Percentiles rank a stretch among this genome's conserved stretches.
These are phyloP conservation scores for Nematostella vectensis DNA, from an alignment of 92 coral and sea anemone genomes.

Conservation along the genomic window DNA sequence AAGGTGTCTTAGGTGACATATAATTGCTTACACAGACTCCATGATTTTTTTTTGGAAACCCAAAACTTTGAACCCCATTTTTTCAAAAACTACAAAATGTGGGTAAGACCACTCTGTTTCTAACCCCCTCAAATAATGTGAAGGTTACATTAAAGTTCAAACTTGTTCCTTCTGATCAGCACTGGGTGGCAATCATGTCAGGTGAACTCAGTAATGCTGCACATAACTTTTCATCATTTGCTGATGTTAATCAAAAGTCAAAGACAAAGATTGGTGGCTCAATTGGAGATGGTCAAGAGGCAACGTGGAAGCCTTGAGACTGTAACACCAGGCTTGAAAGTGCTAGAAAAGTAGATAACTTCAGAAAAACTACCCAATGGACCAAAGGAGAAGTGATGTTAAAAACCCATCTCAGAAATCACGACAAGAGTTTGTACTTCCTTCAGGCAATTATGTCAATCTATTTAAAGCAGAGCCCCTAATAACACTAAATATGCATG, in stretches of 20 bases:
- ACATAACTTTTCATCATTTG: conserved; percentile 47
- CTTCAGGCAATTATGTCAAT: conserved; percentile 52
- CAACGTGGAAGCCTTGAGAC: conserved; percentile 50
- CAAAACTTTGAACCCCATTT: not conserved
- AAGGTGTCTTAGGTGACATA: too few relatives aligned
- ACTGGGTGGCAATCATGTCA: conserved; percentile 53
- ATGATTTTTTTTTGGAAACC: not conserved
- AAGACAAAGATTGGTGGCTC: conserved; percentile 31
- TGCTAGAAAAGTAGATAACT: conserved; percentile 29
- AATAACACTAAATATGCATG: conserved; percentile 55
- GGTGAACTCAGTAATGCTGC: conserved; percentile 51
- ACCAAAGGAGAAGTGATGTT: too few relatives aligned
- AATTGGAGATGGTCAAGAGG: conserved; percentile 23
- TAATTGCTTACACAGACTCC: not conserved
- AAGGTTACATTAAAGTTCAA: conserved; percentile 19
- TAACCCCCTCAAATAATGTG: conserved; percentile 29
- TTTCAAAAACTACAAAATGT: conserved; percentile 1
- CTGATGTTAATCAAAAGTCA: conserved; percentile 29
- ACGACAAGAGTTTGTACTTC: conserved; percentile 46
- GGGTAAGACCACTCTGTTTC: too few relatives aligned
- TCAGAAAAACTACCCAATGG: too few relatives aligned
- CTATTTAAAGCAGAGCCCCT: conserved; percentile 40
- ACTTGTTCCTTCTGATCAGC: conserved; percentile 44
- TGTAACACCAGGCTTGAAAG: conserved; percentile 17
- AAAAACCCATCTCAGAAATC: conserved; percentile 16